phyloP scores from a whole-genome alignment of 2,888 invertebrate genomes.

The Loripinus fragilis region DNA sequence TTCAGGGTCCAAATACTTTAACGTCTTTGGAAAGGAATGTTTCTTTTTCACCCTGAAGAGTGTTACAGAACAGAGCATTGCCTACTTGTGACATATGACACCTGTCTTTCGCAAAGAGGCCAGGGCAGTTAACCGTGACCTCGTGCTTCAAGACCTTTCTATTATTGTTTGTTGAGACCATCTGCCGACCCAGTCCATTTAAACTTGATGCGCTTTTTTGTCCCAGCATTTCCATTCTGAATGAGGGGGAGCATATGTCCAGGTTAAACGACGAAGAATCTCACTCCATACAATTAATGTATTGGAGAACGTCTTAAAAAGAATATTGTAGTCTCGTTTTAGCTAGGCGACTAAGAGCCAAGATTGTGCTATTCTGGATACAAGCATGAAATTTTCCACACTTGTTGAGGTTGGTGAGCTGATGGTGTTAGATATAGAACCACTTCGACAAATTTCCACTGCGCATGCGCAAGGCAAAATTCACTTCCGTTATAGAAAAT shows the following conservation, averaged over 20 bases:
- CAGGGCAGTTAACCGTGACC: not conserved
- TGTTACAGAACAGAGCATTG: too few relatives aligned
- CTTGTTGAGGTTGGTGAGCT: too few relatives aligned
- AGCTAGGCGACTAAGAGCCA: too few relatives aligned
- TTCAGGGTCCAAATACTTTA: not conserved
- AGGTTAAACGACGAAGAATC: not conserved
- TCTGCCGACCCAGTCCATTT: not conserved
- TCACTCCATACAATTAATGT: not conserved
- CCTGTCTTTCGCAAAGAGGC: not conserved
- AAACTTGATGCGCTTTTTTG: not conserved
- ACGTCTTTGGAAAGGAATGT: not conserved
- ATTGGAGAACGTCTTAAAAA: not conserved
- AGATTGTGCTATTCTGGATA: too few relatives aligned
- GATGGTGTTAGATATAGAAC: too few relatives aligned
- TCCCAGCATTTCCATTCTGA: not conserved
- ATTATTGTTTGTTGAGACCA: not conserved
- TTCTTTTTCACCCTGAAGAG: not conserved
- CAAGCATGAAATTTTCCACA: too few relatives aligned
- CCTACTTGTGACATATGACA: not conserved
- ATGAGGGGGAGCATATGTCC: not conserved
- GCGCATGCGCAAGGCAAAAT: too few relatives aligned
- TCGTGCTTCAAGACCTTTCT: not conserved
- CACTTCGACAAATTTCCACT: too few relatives aligned
- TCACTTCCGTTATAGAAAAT: too few relatives aligned
- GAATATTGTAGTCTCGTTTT: not conserved